Evolutionary conservation across 2,113 vertebrate genomes (phyloP), one percentile per base, ranked within the genome.

Genomic region (human): DNA sequence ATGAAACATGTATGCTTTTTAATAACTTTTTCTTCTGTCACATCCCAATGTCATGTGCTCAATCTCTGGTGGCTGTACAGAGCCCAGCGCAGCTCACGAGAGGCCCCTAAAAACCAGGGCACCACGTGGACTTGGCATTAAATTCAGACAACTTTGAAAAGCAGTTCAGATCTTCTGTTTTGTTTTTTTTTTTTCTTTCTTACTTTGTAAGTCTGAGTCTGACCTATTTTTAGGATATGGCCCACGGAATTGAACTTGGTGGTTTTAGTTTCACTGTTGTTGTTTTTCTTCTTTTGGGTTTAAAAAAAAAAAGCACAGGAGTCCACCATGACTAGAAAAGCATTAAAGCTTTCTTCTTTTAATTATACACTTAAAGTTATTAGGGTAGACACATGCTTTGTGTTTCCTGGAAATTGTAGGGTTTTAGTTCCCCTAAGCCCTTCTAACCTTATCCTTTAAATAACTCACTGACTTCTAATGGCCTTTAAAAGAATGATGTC

Each of bases 171-270:
- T 97, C 85, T 98, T 97, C 90, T 98, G 79, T 43, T 43, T 43
- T n/a, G n/a, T 43, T 45, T 9, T 7, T 93, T 94, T 70, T 93
- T 98, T 89, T 93, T 93, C 38, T 96, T 96, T 94, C 81, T 93
- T 95, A 79, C 97, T 98, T 97, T 95, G 75, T 98, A n/a, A n/a
- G n/a, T n/a, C 95, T 89, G 93, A 97, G 79, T 93, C 94, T 97
- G 80, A 93, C 83, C 98, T 99, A 98, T 98, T 98, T 98, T 98
- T 98, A 98, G 98, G 64, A 98, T 89, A 98, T 99, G 98, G 98
- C 97, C 85, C n/a, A 83, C 84, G 92, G 61, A 96, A 43, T 96
- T 98, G 97, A 98, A 97, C 86, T 75, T 97, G 43, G 93, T 72
- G 79, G 97, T 92, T 93, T 98, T 96, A 97, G 82, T 98, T 98